Evolutionary conservation across 2,888 invertebrate species (phyloP).

Genomic region (Amphipoea oculea): DNA sequence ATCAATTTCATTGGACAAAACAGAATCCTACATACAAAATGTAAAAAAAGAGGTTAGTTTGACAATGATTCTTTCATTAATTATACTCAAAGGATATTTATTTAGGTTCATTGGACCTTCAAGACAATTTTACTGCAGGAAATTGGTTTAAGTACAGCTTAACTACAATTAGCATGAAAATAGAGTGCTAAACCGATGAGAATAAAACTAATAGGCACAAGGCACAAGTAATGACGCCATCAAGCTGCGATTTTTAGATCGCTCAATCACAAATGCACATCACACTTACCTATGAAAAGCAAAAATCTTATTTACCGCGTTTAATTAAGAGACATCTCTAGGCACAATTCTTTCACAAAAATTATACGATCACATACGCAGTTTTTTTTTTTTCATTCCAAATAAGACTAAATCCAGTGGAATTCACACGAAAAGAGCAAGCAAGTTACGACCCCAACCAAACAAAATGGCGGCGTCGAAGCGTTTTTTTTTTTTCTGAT

Average conservation of each 20-base stretch:
- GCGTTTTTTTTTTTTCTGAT: not conserved
- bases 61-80: not conserved
- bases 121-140: not conserved
- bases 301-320: constrained; percentile 66
- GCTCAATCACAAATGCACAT: constrained; percentile 40
- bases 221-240: constrained; percentile 49
- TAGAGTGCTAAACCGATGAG: not conserved
- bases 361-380: constrained; percentile 64
- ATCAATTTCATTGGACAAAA: not conserved
- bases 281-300: constrained; percentile 76
- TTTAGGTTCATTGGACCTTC: not conserved
- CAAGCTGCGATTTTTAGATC: constrained; percentile 21
- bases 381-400: constrained; percentile 63
- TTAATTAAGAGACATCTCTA: constrained; percentile 70
- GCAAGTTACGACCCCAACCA: constrained; percentile 3
- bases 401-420: constrained; percentile 24
- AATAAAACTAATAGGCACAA: constrained; percentile 8
- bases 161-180: not conserved
- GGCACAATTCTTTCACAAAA: constrained; percentile 72
- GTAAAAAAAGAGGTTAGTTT: constrained; percentile 22
- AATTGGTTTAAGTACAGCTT: not conserved
- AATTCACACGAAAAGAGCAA: constrained; percentile 27
- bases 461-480: constrained; percentile 52
- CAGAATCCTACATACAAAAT: not conserved
- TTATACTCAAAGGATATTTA: not conserved